These are phyloP conservation scores for Centrocercus urophasianus DNA, from an alignment of 2,113 vertebrate genomes.

Conservation along the genomic window DNA sequence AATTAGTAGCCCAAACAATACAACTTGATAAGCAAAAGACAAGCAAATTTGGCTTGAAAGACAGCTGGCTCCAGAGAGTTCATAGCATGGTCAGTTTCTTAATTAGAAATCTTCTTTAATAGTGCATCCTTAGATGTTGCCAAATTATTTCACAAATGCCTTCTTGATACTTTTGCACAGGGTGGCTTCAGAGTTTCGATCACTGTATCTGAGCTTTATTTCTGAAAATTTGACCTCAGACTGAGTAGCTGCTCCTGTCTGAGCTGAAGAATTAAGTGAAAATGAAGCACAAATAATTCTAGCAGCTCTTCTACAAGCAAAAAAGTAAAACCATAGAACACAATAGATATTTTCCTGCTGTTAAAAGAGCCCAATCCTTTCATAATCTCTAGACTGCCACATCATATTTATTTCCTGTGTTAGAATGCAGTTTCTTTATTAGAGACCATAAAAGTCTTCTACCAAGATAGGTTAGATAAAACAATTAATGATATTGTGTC, in stretches of 20 bases:
- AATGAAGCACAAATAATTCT: conserved; percentile 23
- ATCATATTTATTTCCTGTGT: neutral
- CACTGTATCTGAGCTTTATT: neutral
- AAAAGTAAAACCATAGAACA: neutral
- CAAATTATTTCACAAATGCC: neutral
- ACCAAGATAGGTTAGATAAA: neutral
- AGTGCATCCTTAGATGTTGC: neutral
- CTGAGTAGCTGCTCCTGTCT: neutral
- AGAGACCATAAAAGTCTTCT: conserved; percentile 6
- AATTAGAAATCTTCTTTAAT: neutral
- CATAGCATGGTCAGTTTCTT: neutral
- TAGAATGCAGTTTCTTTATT: conserved; percentile 19
- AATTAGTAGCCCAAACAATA: neutral
- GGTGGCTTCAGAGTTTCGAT: neutral
- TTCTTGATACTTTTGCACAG: neutral
- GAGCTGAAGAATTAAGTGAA: conserved; percentile 12
- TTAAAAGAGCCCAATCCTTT: neutral
- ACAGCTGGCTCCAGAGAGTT: neutral
- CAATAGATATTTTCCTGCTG: neutral
- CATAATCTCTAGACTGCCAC: neutral
- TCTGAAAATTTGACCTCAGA: conserved; percentile 33
- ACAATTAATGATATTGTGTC: neutral
- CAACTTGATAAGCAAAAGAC: neutral
- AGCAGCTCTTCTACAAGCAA: neutral
- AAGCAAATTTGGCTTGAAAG: conserved; percentile 9